Conservation (phyloP, 2,888 invertebrate genomes). For the Stenichneumon culpator region DNA sequence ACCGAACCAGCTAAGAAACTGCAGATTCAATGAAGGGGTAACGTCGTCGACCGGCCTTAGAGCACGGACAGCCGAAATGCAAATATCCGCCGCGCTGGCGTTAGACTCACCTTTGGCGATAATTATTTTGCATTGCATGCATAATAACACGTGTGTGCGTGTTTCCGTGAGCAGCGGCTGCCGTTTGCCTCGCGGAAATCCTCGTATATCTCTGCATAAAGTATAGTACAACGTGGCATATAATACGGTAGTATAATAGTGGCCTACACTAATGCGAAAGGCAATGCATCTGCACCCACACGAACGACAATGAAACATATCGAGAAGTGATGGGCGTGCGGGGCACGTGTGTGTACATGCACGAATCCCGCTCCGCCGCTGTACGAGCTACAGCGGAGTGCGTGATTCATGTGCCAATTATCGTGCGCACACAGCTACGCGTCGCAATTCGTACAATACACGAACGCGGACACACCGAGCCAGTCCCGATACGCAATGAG, state of each 20-base stretch:
- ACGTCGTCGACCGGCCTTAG: conserved; percentile 51
- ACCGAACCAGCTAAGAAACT: not conserved
- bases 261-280: conserved; percentile 24
- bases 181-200: conserved; percentile 41
- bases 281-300: conserved; percentile 43
- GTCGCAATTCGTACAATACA: conserved; percentile 22
- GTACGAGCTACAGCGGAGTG: conserved; percentile 74
- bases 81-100: conserved; percentile 64
- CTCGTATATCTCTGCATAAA: conserved; percentile 20
- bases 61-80: conserved; percentile 61
- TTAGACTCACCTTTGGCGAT: conserved; percentile 74
- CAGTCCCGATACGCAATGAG: conserved; percentile 21
- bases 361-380: conserved; percentile 65
- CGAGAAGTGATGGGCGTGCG: conserved; percentile 37
- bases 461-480: conserved; percentile 2
- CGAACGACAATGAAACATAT: conserved; percentile 50
- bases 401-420: conserved; percentile 83
- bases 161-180: conserved; percentile 64
- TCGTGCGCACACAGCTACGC: conserved; percentile 74
- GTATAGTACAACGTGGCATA: not conserved
- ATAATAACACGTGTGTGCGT: conserved; percentile 73
- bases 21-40: conserved; percentile 9
- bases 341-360: conserved; percentile 38
- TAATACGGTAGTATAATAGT: conserved; percentile 5
- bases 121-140: conserved; percentile 80